Evolutionary conservation across 2,113 vertebrate species (phyloP).

Genomic region (Charadrius vociferus): DNA sequence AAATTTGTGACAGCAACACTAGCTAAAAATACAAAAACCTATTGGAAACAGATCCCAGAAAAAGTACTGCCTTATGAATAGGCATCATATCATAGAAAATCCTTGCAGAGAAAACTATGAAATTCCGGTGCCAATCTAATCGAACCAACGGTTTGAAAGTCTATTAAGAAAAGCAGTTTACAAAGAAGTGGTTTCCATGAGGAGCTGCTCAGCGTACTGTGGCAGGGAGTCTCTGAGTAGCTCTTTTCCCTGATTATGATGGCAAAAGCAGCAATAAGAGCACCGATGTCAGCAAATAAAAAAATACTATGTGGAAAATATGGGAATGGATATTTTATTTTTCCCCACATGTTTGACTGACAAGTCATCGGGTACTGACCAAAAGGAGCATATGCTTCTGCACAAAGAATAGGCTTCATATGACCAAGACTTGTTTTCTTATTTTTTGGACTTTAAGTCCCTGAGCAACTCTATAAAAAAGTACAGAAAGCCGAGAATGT

Average conservation of each 20-base stretch:
- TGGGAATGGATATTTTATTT: slow-evolving; percentile 31
- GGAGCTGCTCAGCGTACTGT: not conserved
- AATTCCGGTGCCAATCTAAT: not conserved
- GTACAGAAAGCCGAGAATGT: not conserved
- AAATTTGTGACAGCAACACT: not conserved
- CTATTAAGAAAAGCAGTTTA: not conserved
- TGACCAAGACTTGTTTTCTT: not conserved
- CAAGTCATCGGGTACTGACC: not conserved
- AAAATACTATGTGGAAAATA: slow-evolving; percentile 47
- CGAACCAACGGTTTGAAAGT: not conserved
- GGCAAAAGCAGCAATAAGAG: slow-evolving; percentile 33
- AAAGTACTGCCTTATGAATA: not conserved
- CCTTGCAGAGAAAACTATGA: not conserved
- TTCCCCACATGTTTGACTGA: not conserved
- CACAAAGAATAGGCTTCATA: not conserved
- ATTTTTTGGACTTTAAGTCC: not conserved
- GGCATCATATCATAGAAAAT: not conserved
- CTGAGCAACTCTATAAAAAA: not conserved
- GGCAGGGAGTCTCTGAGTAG: not conserved
- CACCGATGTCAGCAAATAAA: not conserved
- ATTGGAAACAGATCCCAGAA: not conserved
- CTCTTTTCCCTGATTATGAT: not conserved
- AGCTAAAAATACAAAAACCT: not conserved
- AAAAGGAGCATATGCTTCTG: not conserved
- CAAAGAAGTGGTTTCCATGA: not conserved